phyloP scores from a whole-genome alignment of 2,113 vertebrate genomes.

The Sminthopsis crassicaudata region DNA sequence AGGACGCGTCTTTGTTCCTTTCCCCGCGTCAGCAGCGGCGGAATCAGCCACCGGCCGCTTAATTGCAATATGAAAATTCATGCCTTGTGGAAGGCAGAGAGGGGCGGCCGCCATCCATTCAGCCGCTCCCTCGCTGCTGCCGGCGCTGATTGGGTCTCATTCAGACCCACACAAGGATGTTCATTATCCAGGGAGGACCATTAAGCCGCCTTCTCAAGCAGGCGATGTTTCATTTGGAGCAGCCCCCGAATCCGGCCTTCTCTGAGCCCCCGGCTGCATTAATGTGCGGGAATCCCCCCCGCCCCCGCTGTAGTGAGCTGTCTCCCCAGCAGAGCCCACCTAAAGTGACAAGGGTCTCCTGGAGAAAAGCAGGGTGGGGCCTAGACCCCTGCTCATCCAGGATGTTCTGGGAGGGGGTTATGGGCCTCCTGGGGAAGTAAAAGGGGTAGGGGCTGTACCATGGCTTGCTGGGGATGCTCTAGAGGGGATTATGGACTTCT shows the following conservation, averaged over 20 bases:
- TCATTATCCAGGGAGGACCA: slow-evolving; percentile 77
- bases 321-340: background rate
- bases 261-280: slow-evolving; percentile 44
- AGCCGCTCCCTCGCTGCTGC: slow-evolving; percentile 42
- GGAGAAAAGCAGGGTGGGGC: background rate
- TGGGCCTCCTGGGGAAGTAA: background rate
- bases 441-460: background rate
- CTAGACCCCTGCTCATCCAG: background rate
- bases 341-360: background rate
- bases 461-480: background rate
- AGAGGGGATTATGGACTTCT: too few species aligned
- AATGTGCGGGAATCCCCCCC: background rate
- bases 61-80: slow-evolving; percentile 72
- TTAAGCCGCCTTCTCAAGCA: slow-evolving; percentile 65
- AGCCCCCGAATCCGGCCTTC: slow-evolving; percentile 70
- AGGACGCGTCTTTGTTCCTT: slow-evolving; percentile 60
- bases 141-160: slow-evolving; percentile 80
- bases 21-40: slow-evolving; percentile 73
- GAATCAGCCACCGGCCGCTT: slow-evolving; percentile 72
- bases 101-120: slow-evolving; percentile 39
- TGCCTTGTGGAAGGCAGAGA: slow-evolving; percentile 65
- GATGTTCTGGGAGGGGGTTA: background rate
- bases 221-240: slow-evolving; percentile 70
- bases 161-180: slow-evolving; percentile 68
- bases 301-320: background rate